Evolutionary conservation across 2,888 invertebrate species (phyloP), one percentile per base, ranked within the genome.

Genomic region (Aethes cnicana): DNA sequence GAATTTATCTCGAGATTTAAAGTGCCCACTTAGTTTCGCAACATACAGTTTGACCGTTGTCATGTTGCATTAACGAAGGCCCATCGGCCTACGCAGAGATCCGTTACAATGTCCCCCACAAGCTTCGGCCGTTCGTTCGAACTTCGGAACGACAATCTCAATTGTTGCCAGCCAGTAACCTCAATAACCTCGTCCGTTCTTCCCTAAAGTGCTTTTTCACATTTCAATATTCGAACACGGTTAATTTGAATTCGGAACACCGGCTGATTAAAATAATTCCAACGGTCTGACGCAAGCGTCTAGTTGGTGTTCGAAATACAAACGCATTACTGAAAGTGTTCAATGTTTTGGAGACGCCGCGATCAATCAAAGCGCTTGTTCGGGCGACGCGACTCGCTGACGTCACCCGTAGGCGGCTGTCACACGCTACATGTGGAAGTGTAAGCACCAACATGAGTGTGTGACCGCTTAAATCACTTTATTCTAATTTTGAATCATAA

Each of bases 401-500:
- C 52, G 46, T 52, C 52, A 52, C 46, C 46, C 52, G 50, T 52
- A 46, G 39, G 52, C 52, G 44, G 44, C 43, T 50, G 50, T 37
- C 47, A 37, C 37, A 28, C 36, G 36, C 50, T 43, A 36, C 50
- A 50, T 50, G 50, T 50, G 50, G 50, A 50, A 50, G 50, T 50
- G 43, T 43, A 50, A 50, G 36, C 46, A 46, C 46, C 23, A 39
- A 39, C 42, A 28, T 32, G 26, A 32, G 37, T 52, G 46, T 52
- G 52, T 39, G 52, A 46, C 39, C 46, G 52, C 46, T 52, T 52
- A 52, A 52, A 52, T 52, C 52, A 52, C 46, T 52, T 52, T 52
- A 52, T 52, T 52, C 52, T 52, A 52, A 52, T 52, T 52, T 52
- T 43, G 39, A 52, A 52, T 52, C 58, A 56, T 37, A 54, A 54